These are phyloP conservation scores for Eupithecia tripunctaria DNA, from an alignment of 2,888 invertebrate species.

Conservation along the genomic window DNA sequence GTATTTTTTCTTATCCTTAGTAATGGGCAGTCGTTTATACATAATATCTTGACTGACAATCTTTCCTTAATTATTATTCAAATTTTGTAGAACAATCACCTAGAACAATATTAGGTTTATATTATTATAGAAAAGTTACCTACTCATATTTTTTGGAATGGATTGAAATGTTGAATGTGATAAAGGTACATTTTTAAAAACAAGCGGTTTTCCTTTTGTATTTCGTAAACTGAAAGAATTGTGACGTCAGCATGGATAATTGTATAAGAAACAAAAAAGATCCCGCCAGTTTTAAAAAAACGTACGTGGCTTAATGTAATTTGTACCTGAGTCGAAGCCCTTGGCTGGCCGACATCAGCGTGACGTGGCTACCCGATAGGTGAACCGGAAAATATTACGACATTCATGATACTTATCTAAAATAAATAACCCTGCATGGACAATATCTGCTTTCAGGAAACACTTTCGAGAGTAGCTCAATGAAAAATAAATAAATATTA, in stretches of 20 bases:
- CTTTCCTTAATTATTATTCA: background rate
- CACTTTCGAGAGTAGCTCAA: background rate
- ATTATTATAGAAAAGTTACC: background rate
- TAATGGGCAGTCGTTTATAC: background rate
- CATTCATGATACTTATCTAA: background rate
- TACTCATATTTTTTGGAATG: background rate
- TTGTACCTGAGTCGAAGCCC: background rate
- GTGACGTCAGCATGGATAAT: too few species aligned
- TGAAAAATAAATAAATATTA: background rate
- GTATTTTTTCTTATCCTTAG: background rate
- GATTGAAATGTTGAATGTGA: background rate
- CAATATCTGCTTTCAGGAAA: background rate
- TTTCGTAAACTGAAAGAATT: too few species aligned
- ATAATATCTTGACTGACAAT: background rate
- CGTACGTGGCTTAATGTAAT: background rate
- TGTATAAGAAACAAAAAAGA: too few species aligned
- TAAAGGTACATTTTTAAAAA: too few species aligned
- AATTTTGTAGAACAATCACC: background rate
- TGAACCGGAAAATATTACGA: background rate
- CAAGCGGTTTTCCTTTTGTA: too few species aligned
- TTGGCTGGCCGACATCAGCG: background rate
- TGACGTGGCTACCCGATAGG: background rate
- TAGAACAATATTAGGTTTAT: background rate
- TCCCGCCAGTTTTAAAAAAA: too few species aligned
- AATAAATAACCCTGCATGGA: background rate